phyloP scores from a whole-genome alignment of 2,797 vertebrate species.

The Fistularia commersonii region DNA sequence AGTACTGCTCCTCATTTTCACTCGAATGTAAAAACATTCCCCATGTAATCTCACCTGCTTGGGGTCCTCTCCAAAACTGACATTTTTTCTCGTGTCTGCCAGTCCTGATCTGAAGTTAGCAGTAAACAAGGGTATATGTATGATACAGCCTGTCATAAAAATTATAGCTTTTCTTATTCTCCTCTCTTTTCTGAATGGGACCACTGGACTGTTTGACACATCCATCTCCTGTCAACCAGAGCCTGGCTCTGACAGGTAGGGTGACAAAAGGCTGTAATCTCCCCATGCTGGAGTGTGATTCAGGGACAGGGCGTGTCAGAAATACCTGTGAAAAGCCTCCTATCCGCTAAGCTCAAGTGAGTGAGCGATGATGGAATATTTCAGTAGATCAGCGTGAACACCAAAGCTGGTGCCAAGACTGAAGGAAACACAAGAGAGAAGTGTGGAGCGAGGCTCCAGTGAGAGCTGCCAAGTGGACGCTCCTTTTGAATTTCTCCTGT shows the following conservation, averaged over 20 bases:
- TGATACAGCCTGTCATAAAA: conserved; percentile 33
- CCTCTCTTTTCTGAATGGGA: conserved; percentile 35
- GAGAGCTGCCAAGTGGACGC: conserved; percentile 47
- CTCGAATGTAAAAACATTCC: conserved; percentile 20
- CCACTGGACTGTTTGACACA: conserved; percentile 57
- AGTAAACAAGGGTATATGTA: conserved; percentile 7
- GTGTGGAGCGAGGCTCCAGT: conserved; percentile 40
- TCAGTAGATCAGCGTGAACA: conserved; percentile 65
- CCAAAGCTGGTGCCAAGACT: conserved; percentile 57
- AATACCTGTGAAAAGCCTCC: conserved; percentile 63
- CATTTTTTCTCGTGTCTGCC: conserved; percentile 14
- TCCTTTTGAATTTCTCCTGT: conserved; percentile 43
- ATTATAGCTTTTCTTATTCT: conserved; percentile 19
- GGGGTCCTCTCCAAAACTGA: conserved; percentile 14
- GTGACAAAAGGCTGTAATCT: conserved; percentile 77
- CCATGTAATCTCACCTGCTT: conserved; percentile 16
- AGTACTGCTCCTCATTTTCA: conserved; percentile 28
- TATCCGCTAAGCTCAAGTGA: conserved; percentile 60
- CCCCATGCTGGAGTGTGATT: conserved; percentile 50
- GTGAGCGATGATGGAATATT: conserved; percentile 74
- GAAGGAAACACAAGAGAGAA: conserved; percentile 24
- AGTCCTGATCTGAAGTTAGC: conserved; percentile 5
- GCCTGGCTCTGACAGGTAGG: conserved; percentile 58
- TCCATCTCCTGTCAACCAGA: conserved; percentile 53
- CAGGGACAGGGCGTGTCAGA: conserved; percentile 67